phyloP scores from a whole-genome alignment of 1,140 invertebrate species.

The fruit fly (Drosophila melanogaster) region DNA sequence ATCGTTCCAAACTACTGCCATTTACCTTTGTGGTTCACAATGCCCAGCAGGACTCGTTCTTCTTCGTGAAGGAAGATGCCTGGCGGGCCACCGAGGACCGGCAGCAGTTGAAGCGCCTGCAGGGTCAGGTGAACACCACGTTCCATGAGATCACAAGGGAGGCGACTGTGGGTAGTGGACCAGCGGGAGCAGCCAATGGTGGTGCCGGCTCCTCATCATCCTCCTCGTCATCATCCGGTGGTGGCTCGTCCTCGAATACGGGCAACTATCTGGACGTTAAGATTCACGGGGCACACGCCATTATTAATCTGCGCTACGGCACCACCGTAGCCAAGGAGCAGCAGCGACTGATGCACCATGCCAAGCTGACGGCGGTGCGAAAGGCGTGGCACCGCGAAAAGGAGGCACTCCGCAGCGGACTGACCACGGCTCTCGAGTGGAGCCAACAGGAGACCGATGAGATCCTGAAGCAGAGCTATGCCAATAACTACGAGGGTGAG shows the following conservation, averaged over 20 bases:
- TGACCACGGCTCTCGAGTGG: constrained; percentile 90
- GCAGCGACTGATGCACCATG: constrained; percentile 94
- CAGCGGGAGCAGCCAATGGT: background rate
- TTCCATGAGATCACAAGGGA: constrained; percentile 93
- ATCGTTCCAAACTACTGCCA: constrained; percentile 94
- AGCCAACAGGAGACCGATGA: constrained; percentile 93
- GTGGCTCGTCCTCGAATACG: constrained; percentile 8
- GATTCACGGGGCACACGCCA: constrained; percentile 92
- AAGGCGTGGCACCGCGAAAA: constrained; percentile 97
- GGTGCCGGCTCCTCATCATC: background rate
- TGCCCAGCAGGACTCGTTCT: constrained; percentile 95
- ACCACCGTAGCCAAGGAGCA: constrained; percentile 95
- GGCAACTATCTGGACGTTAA: constrained; percentile 91
- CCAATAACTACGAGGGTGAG: constrained; percentile 93
- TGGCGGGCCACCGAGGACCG: constrained; percentile 95
- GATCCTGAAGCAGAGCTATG: constrained; percentile 92
- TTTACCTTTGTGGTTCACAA: constrained; percentile 95
- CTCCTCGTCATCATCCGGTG: constrained; percentile 12
- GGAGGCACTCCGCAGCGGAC: constrained; percentile 91
- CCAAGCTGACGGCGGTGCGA: constrained; percentile 92
- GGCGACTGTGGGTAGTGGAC: constrained; percentile 68
- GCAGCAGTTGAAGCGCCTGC: constrained; percentile 93
- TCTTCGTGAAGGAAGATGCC: constrained; percentile 96
- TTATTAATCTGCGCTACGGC: constrained; percentile 94
- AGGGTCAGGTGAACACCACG: constrained; percentile 96